Evolutionary conservation across 2,888 invertebrate genomes (phyloP).

Genomic region (Pterobdella sp.): DNA sequence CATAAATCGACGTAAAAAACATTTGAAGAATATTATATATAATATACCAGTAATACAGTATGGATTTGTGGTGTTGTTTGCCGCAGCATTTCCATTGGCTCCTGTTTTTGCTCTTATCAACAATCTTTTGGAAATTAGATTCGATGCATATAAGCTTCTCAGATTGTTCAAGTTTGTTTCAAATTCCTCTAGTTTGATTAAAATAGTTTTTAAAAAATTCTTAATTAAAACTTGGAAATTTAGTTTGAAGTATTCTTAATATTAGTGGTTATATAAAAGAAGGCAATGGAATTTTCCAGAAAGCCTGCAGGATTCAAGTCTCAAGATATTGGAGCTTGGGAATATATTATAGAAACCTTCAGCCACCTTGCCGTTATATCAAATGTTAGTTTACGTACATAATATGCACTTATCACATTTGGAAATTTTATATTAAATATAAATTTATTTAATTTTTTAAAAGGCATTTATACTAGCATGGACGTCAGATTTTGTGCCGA

Average conservation of each 20-base stretch:
- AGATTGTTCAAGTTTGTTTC: conserved; percentile 62
- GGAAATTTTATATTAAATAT: neutral
- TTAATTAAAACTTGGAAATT: no score
- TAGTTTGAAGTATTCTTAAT: no score
- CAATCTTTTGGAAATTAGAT: conserved; percentile 86
- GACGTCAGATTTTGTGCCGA: conserved; percentile 92
- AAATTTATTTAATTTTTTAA: conserved; percentile 37
- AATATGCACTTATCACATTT: neutral
- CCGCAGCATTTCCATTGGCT: conserved; percentile 91
- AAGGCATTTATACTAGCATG: conserved; percentile 96
- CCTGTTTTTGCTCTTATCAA: conserved; percentile 90
- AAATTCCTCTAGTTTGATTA: neutral
- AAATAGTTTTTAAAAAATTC: neutral
- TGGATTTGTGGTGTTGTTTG: conserved; percentile 94
- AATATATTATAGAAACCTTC: conserved; percentile 65
- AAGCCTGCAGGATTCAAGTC: conserved; percentile 81
- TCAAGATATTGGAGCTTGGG: conserved; percentile 67
- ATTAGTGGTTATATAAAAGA: neutral
- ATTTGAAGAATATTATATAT: neutral
- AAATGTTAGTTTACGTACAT: conserved; percentile 62
- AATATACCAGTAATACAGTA: conserved; percentile 65
- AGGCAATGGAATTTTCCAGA: neutral
- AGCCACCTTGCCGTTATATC: conserved; percentile 85
- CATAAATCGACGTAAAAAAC: no score
- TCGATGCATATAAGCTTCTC: conserved; percentile 86